Evolutionary conservation across 2,113 vertebrate species (phyloP).

Genomic region (Fregetta grallaria): DNA sequence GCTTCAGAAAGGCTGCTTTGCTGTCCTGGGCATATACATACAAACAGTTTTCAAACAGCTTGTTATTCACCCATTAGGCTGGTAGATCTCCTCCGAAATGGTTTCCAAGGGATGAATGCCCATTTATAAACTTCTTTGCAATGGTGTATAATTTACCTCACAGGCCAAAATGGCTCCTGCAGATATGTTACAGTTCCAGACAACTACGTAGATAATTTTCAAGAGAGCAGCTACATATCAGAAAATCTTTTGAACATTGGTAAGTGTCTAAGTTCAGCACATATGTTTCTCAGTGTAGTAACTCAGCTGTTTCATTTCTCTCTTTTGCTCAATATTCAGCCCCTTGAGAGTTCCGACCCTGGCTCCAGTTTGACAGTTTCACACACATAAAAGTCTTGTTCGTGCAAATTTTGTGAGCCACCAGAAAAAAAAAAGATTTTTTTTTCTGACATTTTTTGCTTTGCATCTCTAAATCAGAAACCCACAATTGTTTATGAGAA

Average conservation of each 20-base stretch:
- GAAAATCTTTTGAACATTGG: background rate
- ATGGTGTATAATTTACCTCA: background rate
- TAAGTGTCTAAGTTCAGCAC: background rate
- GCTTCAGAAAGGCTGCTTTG: background rate
- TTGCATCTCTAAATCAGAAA: background rate
- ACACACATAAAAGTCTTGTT: conserved; percentile 18
- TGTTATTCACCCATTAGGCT: background rate
- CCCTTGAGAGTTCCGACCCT: background rate
- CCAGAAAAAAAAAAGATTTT: background rate
- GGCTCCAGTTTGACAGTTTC: conserved; percentile 28
- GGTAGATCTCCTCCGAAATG: background rate
- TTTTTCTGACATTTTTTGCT: background rate
- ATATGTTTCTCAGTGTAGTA: conserved; percentile 13
- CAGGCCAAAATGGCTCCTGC: background rate
- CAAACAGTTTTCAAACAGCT: background rate
- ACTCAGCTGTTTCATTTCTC: conserved; percentile 40
- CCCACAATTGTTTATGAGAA: background rate
- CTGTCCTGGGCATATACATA: background rate
- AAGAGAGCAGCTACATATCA: background rate
- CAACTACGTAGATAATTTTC: background rate
- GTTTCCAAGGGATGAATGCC: background rate
- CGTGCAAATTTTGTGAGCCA: background rate
- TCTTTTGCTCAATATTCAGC: conserved; percentile 1
- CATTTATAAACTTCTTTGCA: background rate
- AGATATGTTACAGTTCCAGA: background rate